Conservation (phyloP, 1,140 invertebrate species). For the Phymorhynchus buccinoides region DNA sequence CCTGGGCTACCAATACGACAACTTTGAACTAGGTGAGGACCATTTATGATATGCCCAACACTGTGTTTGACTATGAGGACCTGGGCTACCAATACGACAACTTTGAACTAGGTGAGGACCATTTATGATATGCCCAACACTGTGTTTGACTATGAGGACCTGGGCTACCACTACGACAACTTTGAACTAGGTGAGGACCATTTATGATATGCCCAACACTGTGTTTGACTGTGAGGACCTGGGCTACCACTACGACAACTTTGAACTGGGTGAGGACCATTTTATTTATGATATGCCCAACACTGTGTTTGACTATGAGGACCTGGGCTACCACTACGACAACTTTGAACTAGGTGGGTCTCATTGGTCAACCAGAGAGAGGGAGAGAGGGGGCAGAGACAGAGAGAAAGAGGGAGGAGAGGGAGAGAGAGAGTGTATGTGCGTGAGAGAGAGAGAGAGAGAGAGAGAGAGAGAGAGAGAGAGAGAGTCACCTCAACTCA, state of each 20-base stretch:
- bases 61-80: slow-evolving; percentile 43
- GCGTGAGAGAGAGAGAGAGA: too few species aligned
- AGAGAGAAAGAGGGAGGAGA: too few species aligned
- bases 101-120: slow-evolving; percentile 29
- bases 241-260: slow-evolving; percentile 46
- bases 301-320: slow-evolving; percentile 46
- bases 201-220: slow-evolving; percentile 44
- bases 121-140: too few species aligned
- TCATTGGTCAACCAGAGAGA: too few species aligned
- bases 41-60: slow-evolving; percentile 43
- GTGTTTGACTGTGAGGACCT: slow-evolving; percentile 48
- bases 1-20: too few species aligned
- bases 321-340: slow-evolving; percentile 45
- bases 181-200: too few species aligned
- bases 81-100: slow-evolving; percentile 44
- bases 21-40: too few species aligned
- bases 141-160: slow-evolving; percentile 35
- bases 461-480: too few species aligned
- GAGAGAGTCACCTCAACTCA: too few species aligned
- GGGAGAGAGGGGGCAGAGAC: too few species aligned
- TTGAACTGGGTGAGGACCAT: slow-evolving; percentile 33
- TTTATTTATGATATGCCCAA: slow-evolving; percentile 47
- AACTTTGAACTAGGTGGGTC: slow-evolving; percentile 35
- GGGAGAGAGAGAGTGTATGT: too few species aligned
- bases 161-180: slow-evolving; percentile 35